Percentiles rank a stretch among this genome's conserved stretches.
Conservation (phyloP, 2,113 vertebrate genomes). For the Bostrychus sinensis region DNA sequence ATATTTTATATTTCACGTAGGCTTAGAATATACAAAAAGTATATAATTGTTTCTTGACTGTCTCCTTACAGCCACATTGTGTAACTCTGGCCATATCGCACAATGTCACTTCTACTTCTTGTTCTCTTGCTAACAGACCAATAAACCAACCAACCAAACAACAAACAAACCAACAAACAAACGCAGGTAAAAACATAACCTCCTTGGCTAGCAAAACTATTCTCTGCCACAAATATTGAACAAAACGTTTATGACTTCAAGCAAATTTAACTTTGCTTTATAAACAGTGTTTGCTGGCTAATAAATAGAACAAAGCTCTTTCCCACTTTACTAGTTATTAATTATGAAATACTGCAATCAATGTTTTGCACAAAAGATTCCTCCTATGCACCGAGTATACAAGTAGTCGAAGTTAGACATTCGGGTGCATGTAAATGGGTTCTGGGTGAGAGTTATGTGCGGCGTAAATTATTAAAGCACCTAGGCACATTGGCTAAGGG, state of each 20-base stretch:
- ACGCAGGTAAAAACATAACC: too few species aligned
- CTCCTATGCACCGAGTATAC: constrained; percentile 8
- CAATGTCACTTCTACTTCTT: too few species aligned
- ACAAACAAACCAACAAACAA: too few species aligned
- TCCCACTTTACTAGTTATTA: constrained; percentile 11
- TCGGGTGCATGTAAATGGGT: constrained; percentile 26
- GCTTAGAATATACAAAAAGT: too few species aligned
- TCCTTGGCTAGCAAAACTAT: too few species aligned
- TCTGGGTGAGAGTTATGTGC: constrained; percentile 31
- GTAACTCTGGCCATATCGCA: too few species aligned
- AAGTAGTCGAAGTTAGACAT: constrained; percentile 12
- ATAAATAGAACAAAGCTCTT: constrained; percentile 5
- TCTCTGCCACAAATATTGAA: background rate
- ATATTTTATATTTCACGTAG: too few species aligned
- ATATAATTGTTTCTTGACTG: too few species aligned
- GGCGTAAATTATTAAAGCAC: constrained; percentile 62
- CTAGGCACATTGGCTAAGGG: constrained; percentile 36
- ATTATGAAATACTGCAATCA: constrained; percentile 16
- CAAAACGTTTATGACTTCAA: constrained; percentile 4
- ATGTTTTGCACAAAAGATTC: constrained; percentile 9
- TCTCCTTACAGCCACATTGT: too few species aligned
- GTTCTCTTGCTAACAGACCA: too few species aligned
- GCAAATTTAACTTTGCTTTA: background rate
- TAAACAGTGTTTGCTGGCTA: background rate
- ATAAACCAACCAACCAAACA: too few species aligned